Percentiles rank a stretch among this genome's conserved stretches.
Evolutionary conservation across 2,113 vertebrate species (phyloP).

Genomic region (Gymnogyps californianus): DNA sequence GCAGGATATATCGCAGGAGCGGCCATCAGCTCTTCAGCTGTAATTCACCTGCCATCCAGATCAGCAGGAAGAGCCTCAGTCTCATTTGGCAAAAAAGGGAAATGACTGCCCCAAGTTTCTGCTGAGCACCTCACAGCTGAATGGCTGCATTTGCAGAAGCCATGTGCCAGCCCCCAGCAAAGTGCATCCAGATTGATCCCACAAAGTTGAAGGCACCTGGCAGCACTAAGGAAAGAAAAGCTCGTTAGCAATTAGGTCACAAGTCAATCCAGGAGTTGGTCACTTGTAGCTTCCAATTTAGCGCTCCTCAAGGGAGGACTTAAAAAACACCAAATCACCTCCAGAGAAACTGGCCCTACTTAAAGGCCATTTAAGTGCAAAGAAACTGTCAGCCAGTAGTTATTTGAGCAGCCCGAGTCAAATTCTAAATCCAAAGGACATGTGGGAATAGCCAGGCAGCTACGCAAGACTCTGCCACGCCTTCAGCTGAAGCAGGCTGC

Average conservation of each 20-base stretch:
- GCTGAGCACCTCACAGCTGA: neutral
- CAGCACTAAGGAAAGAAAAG: neutral
- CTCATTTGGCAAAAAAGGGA: neutral
- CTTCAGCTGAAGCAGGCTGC: neutral
- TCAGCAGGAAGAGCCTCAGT: neutral
- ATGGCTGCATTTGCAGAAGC: neutral
- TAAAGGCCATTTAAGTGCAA: neutral
- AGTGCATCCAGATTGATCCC: neutral
- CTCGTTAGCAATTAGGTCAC: neutral
- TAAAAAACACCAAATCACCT: neutral
- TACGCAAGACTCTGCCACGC: rapidly evolving
- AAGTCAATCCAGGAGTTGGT: neutral
- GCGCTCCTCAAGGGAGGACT: neutral
- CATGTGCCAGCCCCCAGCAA: rapidly evolving
- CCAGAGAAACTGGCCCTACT: neutral
- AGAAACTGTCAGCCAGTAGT: neutral
- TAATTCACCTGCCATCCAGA: neutral
- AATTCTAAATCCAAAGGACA: neutral
- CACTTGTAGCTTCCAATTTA: neutral
- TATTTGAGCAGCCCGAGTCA: rapidly evolving
- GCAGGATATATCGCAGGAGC: neutral
- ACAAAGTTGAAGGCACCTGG: neutral
- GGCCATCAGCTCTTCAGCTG: neutral
- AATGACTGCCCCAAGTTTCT: neutral
- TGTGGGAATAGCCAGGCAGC: neutral